Evolutionary conservation across 2,797 vertebrate species (phyloP).

Genomic region (Melanotaenia parkinsoni): DNA sequence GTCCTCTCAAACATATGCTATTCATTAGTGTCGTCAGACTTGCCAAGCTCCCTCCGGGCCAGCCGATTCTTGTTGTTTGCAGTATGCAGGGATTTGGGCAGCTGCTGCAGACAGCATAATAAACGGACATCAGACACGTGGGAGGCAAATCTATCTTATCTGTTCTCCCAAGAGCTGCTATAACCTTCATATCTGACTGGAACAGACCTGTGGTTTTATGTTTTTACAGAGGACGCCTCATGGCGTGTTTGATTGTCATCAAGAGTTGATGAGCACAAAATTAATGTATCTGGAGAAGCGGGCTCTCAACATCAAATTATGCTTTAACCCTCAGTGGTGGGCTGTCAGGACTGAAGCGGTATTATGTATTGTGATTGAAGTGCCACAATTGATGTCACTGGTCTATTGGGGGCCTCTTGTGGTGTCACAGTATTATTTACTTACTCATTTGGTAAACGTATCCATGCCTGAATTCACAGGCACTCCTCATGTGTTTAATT

Average conservation of each 20-base stretch:
- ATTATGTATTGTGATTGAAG: conserved; percentile 15
- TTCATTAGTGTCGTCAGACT: background rate
- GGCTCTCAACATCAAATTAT: conserved; percentile 22
- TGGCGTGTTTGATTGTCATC: conserved; percentile 10
- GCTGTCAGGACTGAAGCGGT: background rate
- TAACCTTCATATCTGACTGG: conserved; percentile 14
- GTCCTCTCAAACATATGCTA: conserved; percentile 17
- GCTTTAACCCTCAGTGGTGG: background rate
- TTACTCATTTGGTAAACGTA: conserved; percentile 10
- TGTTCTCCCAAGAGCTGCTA: background rate
- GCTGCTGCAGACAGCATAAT: conserved; percentile 3
- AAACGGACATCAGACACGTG: conserved; percentile 24
- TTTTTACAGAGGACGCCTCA: background rate
- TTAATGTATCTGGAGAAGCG: background rate
- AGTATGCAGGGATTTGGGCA: background rate
- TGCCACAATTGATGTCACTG: background rate
- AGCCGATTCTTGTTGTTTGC: background rate
- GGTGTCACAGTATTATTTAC: conserved; percentile 9
- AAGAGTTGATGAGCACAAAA: conserved; percentile 12
- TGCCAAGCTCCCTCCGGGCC: background rate
- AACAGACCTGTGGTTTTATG: conserved; percentile 23
- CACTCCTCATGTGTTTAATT: background rate
- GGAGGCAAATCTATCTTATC: conserved; percentile 18
- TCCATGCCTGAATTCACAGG: background rate
- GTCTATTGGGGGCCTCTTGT: background rate